Base-by-base conservation (phyloP, 2,113 vertebrate genomes). In the Lamprologus sp. region DNA sequence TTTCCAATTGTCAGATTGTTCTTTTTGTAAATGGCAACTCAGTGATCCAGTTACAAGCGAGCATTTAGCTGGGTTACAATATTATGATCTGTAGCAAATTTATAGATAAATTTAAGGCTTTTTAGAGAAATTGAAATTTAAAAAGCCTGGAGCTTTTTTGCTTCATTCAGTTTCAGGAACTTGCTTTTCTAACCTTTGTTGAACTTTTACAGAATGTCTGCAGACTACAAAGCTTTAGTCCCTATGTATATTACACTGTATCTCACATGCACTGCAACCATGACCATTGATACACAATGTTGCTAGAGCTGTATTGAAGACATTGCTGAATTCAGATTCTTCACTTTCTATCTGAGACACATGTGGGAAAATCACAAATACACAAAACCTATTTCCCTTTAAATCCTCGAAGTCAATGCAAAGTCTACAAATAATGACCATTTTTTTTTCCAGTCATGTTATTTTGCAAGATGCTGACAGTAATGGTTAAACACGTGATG, bases 401-500 rank as follows among this genome's bases (percentile, higher is more conserved):
- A 83, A 93, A 94, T 95, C 93, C 91, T 94, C 47, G 70, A 95
- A 95, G 91, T 92, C 90, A 87, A 5, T 83, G 49, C 53, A 90
- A 87, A 8, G 54, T 47, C 81, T 84, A 89, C 83, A 90, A 90
- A 92, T 77, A 84, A 81, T 80, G 51, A 88, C 10, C 12, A 7
- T 58, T 88, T 88, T 93, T 23, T 92, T 89, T 88, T 90, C 91
- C 51, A 80, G 84, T 93, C 83, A 89, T 79, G 65, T 79, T 83
- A 87, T 97, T 94, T 96, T 93, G 96, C 95, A 96, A 96, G 87
- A 87, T 53, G 86, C 89, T 95, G 90, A 96, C 94, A 92, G 93
- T 94, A 95, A 95, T 42, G 65, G 58, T 75, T 6, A 86, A 37
- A 87, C 96, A 97, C 93, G 96, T 96, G 96, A 96, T 93, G 60